phyloP scores from a whole-genome alignment of 2,797 vertebrate species.

The Cygnus olor region DNA sequence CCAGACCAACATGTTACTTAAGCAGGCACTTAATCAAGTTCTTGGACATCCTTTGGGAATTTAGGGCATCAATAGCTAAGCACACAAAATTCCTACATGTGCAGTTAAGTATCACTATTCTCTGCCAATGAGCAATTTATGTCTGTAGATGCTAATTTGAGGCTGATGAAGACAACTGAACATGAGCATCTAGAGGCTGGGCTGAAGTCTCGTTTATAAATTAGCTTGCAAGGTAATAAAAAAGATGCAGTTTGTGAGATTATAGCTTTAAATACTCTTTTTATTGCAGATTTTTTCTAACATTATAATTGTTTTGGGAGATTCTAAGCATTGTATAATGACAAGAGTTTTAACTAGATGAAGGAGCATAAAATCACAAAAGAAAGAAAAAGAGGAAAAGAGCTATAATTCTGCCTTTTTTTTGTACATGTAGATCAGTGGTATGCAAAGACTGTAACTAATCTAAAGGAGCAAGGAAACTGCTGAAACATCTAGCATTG shows the following conservation, averaged over 20 bases:
- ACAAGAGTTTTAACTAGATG: neutral
- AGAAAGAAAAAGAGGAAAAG: neutral
- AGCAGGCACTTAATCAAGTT: neutral
- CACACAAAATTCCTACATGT: neutral
- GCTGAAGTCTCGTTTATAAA: neutral
- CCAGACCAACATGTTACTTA: neutral
- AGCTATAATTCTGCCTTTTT: neutral
- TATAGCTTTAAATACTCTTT: neutral
- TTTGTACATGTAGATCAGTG: neutral
- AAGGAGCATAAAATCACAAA: neutral
- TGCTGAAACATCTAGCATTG: neutral
- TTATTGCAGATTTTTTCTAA: neutral
- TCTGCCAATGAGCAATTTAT: neutral
- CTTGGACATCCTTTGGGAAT: neutral
- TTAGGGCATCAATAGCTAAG: neutral
- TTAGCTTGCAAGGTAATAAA: neutral
- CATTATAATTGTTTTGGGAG: neutral
- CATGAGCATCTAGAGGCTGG: neutral
- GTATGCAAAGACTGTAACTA: neutral
- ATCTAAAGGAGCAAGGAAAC: neutral
- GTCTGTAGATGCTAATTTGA: neutral
- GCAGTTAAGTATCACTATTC: neutral
- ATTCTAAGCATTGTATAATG: neutral
- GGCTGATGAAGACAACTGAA: neutral
- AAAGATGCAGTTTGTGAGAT: neutral